Conservation (phyloP, 2,113 vertebrate species). For the Podiceps cristatus region DNA sequence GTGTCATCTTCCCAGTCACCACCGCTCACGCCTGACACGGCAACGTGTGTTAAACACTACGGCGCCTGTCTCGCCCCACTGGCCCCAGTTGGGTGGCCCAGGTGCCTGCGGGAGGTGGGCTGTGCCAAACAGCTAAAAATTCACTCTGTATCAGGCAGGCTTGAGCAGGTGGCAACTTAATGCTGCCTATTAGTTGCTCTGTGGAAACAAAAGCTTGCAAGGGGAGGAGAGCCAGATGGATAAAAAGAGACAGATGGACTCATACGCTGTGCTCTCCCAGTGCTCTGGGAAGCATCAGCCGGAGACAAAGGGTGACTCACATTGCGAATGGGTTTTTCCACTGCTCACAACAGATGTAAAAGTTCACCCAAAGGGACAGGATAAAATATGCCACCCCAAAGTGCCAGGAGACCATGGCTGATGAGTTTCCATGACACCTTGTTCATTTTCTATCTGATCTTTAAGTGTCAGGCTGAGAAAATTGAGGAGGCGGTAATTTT, state of each 20-base stretch:
- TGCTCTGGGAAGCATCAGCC: not conserved
- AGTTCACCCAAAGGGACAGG: not conserved
- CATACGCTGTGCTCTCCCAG: not conserved
- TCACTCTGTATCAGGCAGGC: not conserved
- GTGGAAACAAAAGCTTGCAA: slow-evolving; percentile 47
- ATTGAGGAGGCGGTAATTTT: not conserved
- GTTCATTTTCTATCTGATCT: not conserved
- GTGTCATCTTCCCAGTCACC: not conserved
- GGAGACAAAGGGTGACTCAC: slow-evolving; percentile 37
- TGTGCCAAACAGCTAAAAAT: not conserved
- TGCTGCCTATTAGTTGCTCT: slow-evolving; percentile 7
- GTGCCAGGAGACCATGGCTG: not conserved
- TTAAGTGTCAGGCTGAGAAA: not conserved
- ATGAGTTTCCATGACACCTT: not conserved
- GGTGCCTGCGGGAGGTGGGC: not conserved
- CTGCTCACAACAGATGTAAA: not conserved
- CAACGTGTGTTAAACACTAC: not conserved
- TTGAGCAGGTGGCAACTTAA: slow-evolving; percentile 55
- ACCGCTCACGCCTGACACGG: rapidly evolving
- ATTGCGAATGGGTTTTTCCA: slow-evolving; percentile 18
- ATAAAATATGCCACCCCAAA: not conserved
- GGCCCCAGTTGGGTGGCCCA: not conserved
- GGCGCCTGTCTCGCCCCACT: not conserved
- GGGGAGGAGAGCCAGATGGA: slow-evolving; percentile 34
- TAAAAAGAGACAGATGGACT: slow-evolving; percentile 54